Evolutionary conservation across 1,140 invertebrate species (phyloP), one percentile per base, ranked within the genome.

Genomic region (Drosophila mayri): DNA sequence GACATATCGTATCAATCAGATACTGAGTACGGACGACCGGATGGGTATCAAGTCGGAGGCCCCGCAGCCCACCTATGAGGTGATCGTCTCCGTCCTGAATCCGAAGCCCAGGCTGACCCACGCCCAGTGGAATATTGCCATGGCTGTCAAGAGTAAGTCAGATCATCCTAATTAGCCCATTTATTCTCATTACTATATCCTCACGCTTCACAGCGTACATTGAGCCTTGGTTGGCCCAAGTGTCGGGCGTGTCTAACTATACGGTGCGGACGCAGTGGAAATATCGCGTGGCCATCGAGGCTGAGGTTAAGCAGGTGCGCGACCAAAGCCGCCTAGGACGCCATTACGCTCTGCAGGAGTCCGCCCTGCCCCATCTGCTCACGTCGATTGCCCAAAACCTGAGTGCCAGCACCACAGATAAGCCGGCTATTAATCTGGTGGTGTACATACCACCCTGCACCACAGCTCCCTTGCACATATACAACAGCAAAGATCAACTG

Each of bases 221-320:
- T 28, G 93, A 95, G 25, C 96, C 96, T 5, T 96, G 97, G 55
- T 84, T 97, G 4, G 92, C 95, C 12, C 94, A 96, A 58, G 81
- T 98, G 20, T 94, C 94, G 5, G 90, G 94, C 0, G 93, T 97
- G 30, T 95, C 96, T 44, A 95, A 96, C 85, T 96, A 97, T 76
- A 96, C 95, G 0, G 93, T 98, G 0, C 97, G 97, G 88, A 97
- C 97, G 0, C 97, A 98, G 92, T 97, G 96, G 96, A 93, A 98
- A 14, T 97, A 97, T 93, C 95, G 97, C 43, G 93, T 97, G 4
- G 95, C 97, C n/a, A 93, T 98, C 32, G 95, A 96, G 32, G 95
- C 96, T 2, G 94, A 94, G 44, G 94, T 95, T 0, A 95, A 93
- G 78, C 94, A 95, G 83, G 93, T 94, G 4, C 92, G 93, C 8